A percentile compares a stretch with the other conserved stretches of the same genome.
phyloP scores from a whole-genome alignment of 2,113 vertebrate genomes.

The Crocuta crocuta region DNA sequence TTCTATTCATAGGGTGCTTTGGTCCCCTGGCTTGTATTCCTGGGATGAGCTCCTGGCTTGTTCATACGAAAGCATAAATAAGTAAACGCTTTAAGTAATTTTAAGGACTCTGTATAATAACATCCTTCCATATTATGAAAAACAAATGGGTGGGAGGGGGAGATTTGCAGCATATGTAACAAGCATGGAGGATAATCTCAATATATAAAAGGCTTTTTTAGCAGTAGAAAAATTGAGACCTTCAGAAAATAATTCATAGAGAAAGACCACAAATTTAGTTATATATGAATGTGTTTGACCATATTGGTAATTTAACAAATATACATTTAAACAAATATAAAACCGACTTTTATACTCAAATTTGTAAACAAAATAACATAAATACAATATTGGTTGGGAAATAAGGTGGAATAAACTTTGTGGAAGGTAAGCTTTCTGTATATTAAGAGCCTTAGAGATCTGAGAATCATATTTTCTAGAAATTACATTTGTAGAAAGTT shows the following conservation, averaged over 20 bases:
- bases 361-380: not conserved
- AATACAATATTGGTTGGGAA: not conserved
- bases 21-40: not conserved
- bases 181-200: not conserved
- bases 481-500: constrained; percentile 21
- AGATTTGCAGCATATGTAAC: not conserved
- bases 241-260: not conserved
- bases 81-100: not conserved
- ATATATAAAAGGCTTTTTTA: not conserved
- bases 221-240: not conserved
- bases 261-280: not conserved
- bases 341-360: not conserved
- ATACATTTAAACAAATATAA: not conserved
- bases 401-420: not conserved
- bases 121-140: not conserved
- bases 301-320: not conserved
- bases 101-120: constrained; percentile 2
- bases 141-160: not conserved
- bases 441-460: not conserved
- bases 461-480: not conserved
- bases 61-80: not conserved
- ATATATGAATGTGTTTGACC: not conserved
- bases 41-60: too few relatives aligned
- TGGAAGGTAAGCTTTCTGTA: not conserved
- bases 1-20: not conserved